Evolutionary conservation across 1,140 invertebrate genomes (phyloP).

Genomic region (Camponotus floridanus): DNA sequence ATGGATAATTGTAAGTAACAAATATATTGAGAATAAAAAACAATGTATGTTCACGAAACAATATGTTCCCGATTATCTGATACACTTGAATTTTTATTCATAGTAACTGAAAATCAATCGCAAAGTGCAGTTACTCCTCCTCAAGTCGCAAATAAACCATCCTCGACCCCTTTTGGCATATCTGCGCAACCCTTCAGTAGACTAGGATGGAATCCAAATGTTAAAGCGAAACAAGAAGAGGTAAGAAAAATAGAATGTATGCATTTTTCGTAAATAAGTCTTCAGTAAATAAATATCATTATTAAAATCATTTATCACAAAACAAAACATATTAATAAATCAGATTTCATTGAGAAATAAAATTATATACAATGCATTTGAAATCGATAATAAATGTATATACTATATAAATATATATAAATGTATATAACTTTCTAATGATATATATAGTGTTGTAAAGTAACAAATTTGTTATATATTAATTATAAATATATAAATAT

Average conservation of each 20-base stretch:
- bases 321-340: background rate
- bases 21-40: background rate
- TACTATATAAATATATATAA: too few relatives aligned
- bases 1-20: constrained; percentile 93
- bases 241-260: constrained; percentile 80
- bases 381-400: background rate
- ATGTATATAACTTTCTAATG: constrained; percentile 4
- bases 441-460: constrained; percentile 6
- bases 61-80: constrained; percentile 54
- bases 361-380: constrained; percentile 3
- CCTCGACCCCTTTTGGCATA: constrained; percentile 81
- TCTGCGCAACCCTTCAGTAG: constrained; percentile 84
- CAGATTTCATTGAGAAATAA: background rate
- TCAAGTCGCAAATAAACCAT: constrained; percentile 80
- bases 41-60: background rate
- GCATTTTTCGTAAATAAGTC: constrained; percentile 13
- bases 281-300: constrained; percentile 6
- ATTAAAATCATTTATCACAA: constrained; percentile 19
- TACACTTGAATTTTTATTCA: constrained; percentile 65
- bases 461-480: background rate
- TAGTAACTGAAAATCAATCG: constrained; percentile 87
- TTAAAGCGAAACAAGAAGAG: constrained; percentile 89
- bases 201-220: constrained; percentile 87
- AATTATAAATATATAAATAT: background rate
- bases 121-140: constrained; percentile 81